A percentile compares a stretch with the other conserved stretches of the same genome.
Conservation (phyloP, 92 coral and sea anemone genomes). For the Porites lobata region DNA sequence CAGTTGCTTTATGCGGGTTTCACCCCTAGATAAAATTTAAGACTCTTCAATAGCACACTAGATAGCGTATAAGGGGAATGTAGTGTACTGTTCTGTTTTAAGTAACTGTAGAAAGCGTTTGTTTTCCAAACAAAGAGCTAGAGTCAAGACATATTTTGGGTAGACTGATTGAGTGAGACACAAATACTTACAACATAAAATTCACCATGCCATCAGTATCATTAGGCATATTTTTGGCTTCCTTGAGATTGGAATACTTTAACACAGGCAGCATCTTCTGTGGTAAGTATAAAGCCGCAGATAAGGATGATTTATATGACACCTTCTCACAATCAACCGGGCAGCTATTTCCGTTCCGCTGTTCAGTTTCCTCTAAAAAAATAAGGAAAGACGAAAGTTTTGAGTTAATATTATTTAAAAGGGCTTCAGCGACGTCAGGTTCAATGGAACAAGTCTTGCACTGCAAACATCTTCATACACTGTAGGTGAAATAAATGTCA, state of each 20-base stretch:
- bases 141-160: background rate
- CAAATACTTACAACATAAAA: constrained; percentile 60
- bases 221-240: constrained; percentile 65
- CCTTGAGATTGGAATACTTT: constrained; percentile 42
- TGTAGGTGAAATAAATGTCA: too few relatives aligned
- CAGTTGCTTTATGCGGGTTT: too few relatives aligned
- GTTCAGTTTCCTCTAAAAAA: constrained; percentile 71
- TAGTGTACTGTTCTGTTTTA: too few relatives aligned
- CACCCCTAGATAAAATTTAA: too few relatives aligned
- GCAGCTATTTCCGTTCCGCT: constrained; percentile 59
- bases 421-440: background rate
- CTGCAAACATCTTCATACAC: too few relatives aligned
- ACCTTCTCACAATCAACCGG: constrained; percentile 84
- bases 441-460: too few relatives aligned
- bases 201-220: constrained; percentile 55
- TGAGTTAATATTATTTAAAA: background rate
- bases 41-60: too few relatives aligned
- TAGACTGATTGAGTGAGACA: background rate
- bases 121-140: too few relatives aligned
- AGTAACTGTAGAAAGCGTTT: too few relatives aligned
- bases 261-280: constrained; percentile 70
- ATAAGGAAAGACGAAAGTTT: background rate
- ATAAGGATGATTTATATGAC: constrained; percentile 62
- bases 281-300: constrained; percentile 80
- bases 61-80: too few relatives aligned